Evolutionary conservation across 2,113 vertebrate genomes (phyloP), one percentile per base, ranked within the genome.

Genomic region (Lates calcarifer): DNA sequence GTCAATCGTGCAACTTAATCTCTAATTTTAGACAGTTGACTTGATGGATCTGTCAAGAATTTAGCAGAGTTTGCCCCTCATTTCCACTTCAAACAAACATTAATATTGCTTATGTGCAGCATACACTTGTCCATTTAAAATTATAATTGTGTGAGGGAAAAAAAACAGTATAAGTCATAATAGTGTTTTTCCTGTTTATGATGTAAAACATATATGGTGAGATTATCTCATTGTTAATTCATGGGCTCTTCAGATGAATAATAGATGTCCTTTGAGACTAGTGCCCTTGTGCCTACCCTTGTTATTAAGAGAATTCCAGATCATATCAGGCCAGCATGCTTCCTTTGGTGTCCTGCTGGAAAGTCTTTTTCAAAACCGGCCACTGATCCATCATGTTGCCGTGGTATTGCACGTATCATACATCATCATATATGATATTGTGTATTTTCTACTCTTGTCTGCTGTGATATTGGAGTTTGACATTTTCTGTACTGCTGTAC

Each of bases 231-330:
- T 93, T 91, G 82, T 66, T 93, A 94, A 94, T 95, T 93, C 93
- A 94, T 94, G 81, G 91, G 77, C 29, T 79, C 91, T 80, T 94
- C 83, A 93, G 89, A 95, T 95, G 90, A 95, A 95, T 95, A 91
- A 94, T 94, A 89, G 87, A 95, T 64, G 82, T 94, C 90, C 91
- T 91, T 84, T 92, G 92, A 92, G 94, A 92, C 82, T 45, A 1
- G 77, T 88, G 92, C 90, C 89, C 89, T 91, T 90, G 85, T 90
- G 89, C 79, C 81, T 91, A 80, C 82, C 84, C 87, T 84, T 89
- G 85, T 91, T 94, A 91, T 91, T 83, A 81, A 91, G 90, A 92
- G 92, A 93, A 92, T 87, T 89, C 68, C 77, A 86, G 82, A 93
- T 92, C 79, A 81, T 87, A 91, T 92, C 86, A 55, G 87, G 49